Evolutionary conservation across 1,140 invertebrate genomes (phyloP).

Genomic region (Pissodes strobi): DNA sequence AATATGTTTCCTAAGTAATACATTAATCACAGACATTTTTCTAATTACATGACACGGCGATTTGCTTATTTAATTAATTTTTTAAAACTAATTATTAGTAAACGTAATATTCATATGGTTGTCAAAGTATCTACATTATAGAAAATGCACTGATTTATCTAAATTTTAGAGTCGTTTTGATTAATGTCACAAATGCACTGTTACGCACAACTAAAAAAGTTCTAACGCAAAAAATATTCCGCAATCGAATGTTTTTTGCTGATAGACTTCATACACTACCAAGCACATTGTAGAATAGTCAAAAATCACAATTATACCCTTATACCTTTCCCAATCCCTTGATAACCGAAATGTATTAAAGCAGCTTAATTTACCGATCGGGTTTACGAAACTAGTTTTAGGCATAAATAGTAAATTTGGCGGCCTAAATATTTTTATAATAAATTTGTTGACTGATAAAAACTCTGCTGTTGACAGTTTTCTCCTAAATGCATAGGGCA

Average conservation of each 20-base stretch:
- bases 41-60: neutral
- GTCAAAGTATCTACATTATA: conserved; percentile 40
- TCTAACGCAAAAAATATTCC: neutral
- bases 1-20: neutral
- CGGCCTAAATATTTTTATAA: conserved; percentile 54
- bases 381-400: conserved; percentile 24
- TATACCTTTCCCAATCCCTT: neutral
- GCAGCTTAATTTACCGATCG: conserved; percentile 16
- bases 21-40: neutral
- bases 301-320: neutral
- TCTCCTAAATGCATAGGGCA: conserved; percentile 35
- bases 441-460: conserved; percentile 50
- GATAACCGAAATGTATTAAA: conserved; percentile 8
- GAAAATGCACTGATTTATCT: conserved; percentile 47
- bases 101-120: conserved; percentile 44
- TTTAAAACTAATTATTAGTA: conserved; percentile 11
- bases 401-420: conserved; percentile 36
- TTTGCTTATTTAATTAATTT: neutral
- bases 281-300: conserved; percentile 5
- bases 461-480: conserved; percentile 44
- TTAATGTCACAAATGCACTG: conserved; percentile 47
- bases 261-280: neutral
- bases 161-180: conserved; percentile 42
- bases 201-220: conserved; percentile 35
- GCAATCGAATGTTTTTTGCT: neutral